Conservation (phyloP, 1,140 invertebrate genomes). For the Bombus balteatus region DNA sequence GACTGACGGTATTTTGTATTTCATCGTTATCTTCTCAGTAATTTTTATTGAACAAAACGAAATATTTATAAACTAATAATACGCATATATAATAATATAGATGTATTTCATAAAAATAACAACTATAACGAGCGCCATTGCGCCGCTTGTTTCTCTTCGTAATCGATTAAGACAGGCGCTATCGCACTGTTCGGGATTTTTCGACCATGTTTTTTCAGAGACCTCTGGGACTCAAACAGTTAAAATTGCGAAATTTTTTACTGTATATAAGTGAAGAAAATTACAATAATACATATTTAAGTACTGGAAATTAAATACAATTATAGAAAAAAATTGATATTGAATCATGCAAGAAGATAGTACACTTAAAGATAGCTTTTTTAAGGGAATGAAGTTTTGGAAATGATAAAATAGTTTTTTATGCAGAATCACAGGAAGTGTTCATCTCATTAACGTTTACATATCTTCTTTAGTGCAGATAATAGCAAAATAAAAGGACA, state of each 20-base stretch:
- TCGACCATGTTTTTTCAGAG: no score
- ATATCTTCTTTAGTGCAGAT: background rate
- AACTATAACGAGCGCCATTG: no score
- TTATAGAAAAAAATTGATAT: constrained; percentile 4
- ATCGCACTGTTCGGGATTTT: no score
- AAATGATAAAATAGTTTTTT: constrained; percentile 29
- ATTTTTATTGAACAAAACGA: no score
- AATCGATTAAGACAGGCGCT: no score
- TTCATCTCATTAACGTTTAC: constrained; percentile 28
- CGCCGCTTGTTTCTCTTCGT: no score
- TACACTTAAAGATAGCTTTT: constrained; percentile 11
- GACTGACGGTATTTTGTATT: no score
- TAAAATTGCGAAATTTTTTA: constrained; percentile 30
- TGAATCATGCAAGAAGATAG: constrained; percentile 2
- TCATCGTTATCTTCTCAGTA: no score
- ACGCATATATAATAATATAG: no score
- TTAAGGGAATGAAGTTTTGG: constrained; percentile 21
- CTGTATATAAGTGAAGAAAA: constrained; percentile 34
- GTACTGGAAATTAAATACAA: constrained; percentile 21
- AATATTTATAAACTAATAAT: no score
- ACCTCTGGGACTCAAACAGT: no score
- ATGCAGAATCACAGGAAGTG: constrained; percentile 13
- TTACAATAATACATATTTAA: constrained; percentile 22
- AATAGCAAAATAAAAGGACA: background rate
- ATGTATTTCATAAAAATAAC: no score